Conservation (phyloP, 2,113 vertebrate genomes). For the Setophaga coronata region DNA sequence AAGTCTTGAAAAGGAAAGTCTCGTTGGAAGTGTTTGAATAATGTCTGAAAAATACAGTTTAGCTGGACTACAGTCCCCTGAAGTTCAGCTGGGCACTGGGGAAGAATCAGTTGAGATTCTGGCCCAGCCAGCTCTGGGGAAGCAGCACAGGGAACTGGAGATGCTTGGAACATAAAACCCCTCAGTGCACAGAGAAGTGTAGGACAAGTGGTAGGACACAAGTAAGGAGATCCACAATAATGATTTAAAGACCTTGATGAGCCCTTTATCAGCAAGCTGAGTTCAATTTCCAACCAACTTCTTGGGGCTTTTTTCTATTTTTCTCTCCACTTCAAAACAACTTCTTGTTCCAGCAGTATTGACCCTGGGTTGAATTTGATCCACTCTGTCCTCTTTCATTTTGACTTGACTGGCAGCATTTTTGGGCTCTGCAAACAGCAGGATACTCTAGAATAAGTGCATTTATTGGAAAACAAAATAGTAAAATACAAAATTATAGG, state of each 20-base stretch:
- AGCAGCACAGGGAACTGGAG: not conserved
- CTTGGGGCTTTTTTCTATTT: not conserved
- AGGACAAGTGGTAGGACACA: not conserved
- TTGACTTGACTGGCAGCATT: not conserved
- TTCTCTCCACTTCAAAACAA: not conserved
- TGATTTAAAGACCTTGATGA: not conserved
- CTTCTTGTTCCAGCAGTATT: accelerated
- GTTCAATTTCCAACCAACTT: not conserved
- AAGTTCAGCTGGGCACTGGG: not conserved
- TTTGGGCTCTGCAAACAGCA: not conserved
- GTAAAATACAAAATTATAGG: not conserved
- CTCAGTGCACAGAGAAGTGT: not conserved
- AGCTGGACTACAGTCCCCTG: not conserved
- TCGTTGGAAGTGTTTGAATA: not conserved
- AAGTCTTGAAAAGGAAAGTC: not conserved
- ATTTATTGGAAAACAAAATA: not conserved
- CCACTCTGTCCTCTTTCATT: not conserved
- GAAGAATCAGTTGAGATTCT: not conserved
- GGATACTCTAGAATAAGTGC: not conserved
- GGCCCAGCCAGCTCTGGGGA: not conserved
- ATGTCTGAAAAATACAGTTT: not conserved
- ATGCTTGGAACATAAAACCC: not conserved
- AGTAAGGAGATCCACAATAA: not conserved
- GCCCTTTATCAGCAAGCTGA: not conserved
- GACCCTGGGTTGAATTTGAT: not conserved